Evolutionary conservation across 2,797 vertebrate genomes (phyloP), one percentile per base, ranked within the genome.

Genomic region (Tadarida brasiliensis): DNA sequence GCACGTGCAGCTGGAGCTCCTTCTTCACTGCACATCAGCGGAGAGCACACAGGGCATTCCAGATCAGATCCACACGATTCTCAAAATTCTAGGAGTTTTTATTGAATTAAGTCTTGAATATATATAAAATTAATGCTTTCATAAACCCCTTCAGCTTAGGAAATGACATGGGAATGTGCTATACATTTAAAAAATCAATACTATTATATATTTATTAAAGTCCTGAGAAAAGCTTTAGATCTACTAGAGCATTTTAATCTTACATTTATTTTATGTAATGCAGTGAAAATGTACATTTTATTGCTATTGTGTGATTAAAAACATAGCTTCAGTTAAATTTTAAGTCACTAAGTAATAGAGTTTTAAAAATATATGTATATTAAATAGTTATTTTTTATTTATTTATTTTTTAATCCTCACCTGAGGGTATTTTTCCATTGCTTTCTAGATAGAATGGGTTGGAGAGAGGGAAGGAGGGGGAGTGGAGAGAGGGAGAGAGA

Each of bases 281-380:
- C n/a, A 63, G 19, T 78, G 33, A 77, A 51, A 92, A 3, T 54
- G 2, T 77, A 44, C 14, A 26, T 67, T 85, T 39, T 76, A 22
- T 63, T 57, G 14, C 33, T 35, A 61, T 51, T 77, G 63, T 33
- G 30, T 93, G 33, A 71, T 54, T 92, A 70, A 95, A 95, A 95
- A 91, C 30, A 51, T 51, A 94, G 7, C 47, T 91, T 89, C 28
- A 65, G 17, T 78, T 70, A 74, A 78, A 85, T 59, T 89, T 94
- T 67, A 90, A 86, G 10, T 56, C 33, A 68, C 15, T 86, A 56
- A 65, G 39, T 74, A 82, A 39, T 35, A 65, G n/a, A 89, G 5
- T 61, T 89, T 20, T 28, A 39, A 73, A 83, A 77, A 30, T 26
- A 74, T 47, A 63, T 35, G n/a, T 35, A 59, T 57, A 3, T 56